Conservation (phyloP, 2,113 vertebrate species). For the Calyptommatus sinebrachiatus region DNA sequence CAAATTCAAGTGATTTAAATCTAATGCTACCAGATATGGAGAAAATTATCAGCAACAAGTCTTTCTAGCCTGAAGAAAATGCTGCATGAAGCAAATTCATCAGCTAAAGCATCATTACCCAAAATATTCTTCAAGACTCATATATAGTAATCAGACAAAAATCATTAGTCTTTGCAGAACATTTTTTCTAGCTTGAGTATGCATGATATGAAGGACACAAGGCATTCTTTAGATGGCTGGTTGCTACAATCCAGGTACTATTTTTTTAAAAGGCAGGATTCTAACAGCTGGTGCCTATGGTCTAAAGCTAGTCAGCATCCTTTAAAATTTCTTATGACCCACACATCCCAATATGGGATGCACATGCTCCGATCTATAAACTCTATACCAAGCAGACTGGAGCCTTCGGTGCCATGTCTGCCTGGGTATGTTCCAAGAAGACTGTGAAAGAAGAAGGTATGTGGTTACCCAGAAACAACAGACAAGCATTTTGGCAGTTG, state of each 20-base stretch:
- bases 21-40: not conserved
- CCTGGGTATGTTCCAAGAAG: conserved; percentile 20
- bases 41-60: not conserved
- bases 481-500: conserved; percentile 21
- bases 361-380: not conserved
- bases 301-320: not conserved
- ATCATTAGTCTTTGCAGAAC: not conserved
- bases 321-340: conserved; percentile 11
- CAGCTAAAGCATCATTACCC: not conserved
- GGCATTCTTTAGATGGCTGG: not conserved
- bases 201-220: not conserved
- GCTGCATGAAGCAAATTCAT: not conserved
- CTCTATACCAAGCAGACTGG: conserved; percentile 9
- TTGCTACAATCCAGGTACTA: not conserved
- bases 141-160: not conserved
- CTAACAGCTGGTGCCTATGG: not conserved
- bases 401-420: conserved; percentile 12
- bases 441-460: conserved; percentile 14
- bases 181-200: not conserved
- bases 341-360: not conserved
- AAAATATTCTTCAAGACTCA: not conserved
- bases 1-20: not conserved
- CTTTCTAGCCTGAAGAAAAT: not conserved
- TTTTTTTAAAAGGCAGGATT: not conserved
- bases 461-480: conserved; percentile 16